Conservation (phyloP, 2,888 invertebrate species). For the Erebia palarica region DNA sequence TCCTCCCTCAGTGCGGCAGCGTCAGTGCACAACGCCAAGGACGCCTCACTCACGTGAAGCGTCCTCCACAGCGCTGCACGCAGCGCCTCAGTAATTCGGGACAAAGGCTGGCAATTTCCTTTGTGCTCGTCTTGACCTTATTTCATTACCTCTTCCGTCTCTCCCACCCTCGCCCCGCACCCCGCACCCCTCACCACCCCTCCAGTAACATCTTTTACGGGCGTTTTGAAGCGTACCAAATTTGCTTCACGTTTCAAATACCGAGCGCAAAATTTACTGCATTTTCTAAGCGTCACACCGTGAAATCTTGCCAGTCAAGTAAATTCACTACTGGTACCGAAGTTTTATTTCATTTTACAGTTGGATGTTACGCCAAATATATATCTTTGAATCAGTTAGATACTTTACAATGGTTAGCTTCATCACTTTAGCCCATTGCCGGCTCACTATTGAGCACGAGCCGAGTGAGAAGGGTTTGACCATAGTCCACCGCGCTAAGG, state of each 20-base stretch:
- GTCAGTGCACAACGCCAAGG: background rate
- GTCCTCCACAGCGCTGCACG: slow-evolving; percentile 10
- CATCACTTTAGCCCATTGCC: too few relatives aligned
- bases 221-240: slow-evolving; percentile 6
- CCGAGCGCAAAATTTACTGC: background rate
- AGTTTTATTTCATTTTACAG: too few relatives aligned
- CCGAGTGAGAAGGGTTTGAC: too few relatives aligned
- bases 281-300: background rate
- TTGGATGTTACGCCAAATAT: too few relatives aligned
- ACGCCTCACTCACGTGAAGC: slow-evolving; percentile 5
- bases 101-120: slow-evolving; percentile 35
- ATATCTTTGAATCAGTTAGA: too few relatives aligned
- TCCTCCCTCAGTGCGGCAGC: background rate
- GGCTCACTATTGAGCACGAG: too few relatives aligned
- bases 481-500: too few relatives aligned
- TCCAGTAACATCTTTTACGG: background rate
- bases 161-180: background rate
- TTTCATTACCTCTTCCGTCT: slow-evolving; percentile 27
- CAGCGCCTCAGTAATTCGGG: slow-evolving; percentile 30
- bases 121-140: slow-evolving; percentile 30
- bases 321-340: background rate
- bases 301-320: background rate
- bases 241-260: slow-evolving; percentile 9
- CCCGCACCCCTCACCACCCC: background rate
- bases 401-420: too few relatives aligned